Evolutionary conservation across 2,113 vertebrate genomes (phyloP), one percentile per base, ranked within the genome.

Genomic region (Sitta europaea): DNA sequence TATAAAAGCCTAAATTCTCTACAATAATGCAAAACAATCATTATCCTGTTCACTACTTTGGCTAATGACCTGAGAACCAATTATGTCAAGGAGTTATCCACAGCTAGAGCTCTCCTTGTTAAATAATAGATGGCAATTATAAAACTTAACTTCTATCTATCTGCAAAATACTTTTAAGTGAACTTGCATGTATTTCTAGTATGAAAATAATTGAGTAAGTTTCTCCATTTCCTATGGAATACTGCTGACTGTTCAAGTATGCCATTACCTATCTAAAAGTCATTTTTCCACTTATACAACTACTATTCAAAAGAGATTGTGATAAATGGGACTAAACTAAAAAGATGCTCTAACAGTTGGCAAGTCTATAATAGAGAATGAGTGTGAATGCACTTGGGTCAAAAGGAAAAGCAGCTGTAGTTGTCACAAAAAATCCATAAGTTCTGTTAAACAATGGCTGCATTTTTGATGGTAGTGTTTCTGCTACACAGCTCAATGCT

Each of bases 391-490:
- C 1, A 4, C 66, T 82, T 79, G 38, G 50, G 42, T 73, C 81
- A 92, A 86, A 88, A 73, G 45, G 50, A 94, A 93, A 94, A 92
- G 77, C 58, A 91, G 70, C 54, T 87, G 35, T 47, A 91, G 62
- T 12, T 93, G 74, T 72, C 66, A 63, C 84, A 84, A 81, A 88
- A 65, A 76, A 76, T 62, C n/a, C 86, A 5, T 54, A 85, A 70
- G 24, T 61, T 94, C 74, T 90, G 77, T 58, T 93, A 88, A 88
- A 90, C 67, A 90, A 73, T 28, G 47, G 62, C 24, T 86, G 54
- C 35, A 70, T 66, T 93, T 94, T 83, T 89, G 59, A 74, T 55
- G 12, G n/a, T 21, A 66, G 16, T 36, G 43, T 53, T 92, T 90
- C 77, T 86, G 77, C 58, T 62, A 62, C 48, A 53, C 10, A 75